phyloP scores from a whole-genome alignment of 2,888 invertebrate genomes.

The Coleophora deauratella region DNA sequence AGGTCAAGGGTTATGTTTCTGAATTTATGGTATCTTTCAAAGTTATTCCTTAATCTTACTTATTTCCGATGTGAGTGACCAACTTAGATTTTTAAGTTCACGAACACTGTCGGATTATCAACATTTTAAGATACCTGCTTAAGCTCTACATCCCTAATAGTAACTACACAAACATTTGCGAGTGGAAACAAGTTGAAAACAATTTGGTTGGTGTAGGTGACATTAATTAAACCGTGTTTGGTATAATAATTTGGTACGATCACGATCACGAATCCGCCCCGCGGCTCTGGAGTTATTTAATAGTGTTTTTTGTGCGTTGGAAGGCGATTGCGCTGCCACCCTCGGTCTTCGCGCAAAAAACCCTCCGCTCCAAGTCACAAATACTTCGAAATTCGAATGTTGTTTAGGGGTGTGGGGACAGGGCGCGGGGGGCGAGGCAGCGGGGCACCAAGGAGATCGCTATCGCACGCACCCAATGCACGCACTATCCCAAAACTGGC shows the following conservation, averaged over 20 bases:
- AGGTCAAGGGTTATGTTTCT: neutral
- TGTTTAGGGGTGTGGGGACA: conserved; percentile 50
- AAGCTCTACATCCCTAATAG: no score
- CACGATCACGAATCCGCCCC: conserved; percentile 68
- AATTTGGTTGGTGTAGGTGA: conserved; percentile 31
- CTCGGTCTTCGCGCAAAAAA: conserved; percentile 71
- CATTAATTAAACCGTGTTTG: conserved; percentile 60
- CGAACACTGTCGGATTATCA: no score
- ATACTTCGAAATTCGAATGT: conserved; percentile 53
- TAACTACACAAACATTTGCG: no score
- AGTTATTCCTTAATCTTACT: no score
- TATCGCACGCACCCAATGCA: conserved; percentile 72
- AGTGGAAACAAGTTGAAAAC: no score
- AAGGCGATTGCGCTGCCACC: conserved; percentile 70
- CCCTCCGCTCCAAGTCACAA: conserved; percentile 54
- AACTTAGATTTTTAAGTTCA: no score
- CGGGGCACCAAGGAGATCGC: conserved; percentile 58
- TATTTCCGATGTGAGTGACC: no score
- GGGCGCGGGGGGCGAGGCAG: conserved; percentile 26
- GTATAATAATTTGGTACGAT: conserved; percentile 47
- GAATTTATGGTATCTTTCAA: no score
- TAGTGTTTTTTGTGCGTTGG: conserved; percentile 69
- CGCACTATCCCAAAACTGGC: conserved; percentile 70
- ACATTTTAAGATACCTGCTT: no score
- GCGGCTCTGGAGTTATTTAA: conserved; percentile 67